Percentiles rank a stretch among this genome's conserved stretches.
Evolutionary conservation across 2,113 vertebrate genomes (phyloP).

Genomic region (Egretta garzetta): DNA sequence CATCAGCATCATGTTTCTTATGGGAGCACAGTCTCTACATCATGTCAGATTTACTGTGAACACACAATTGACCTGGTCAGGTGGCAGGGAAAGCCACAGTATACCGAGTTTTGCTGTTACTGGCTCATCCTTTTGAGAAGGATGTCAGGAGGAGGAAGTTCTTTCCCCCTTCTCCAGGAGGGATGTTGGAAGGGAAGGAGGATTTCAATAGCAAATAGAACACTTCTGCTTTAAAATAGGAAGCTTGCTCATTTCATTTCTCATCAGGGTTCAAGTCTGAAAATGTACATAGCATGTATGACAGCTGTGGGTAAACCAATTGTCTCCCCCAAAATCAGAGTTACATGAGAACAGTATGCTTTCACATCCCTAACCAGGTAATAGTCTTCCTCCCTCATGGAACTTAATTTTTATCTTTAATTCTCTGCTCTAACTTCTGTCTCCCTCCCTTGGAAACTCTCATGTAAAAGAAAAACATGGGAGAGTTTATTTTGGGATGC

Average conservation of each 20-base stretch:
- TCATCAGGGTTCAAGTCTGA: neutral
- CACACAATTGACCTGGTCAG: neutral
- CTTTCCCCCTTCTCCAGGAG: neutral
- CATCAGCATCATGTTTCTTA: neutral
- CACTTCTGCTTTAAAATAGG: neutral
- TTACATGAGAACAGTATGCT: neutral
- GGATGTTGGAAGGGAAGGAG: neutral
- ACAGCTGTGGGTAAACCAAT: neutral
- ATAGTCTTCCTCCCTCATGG: neutral
- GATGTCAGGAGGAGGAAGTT: neutral
- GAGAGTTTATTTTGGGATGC: neutral
- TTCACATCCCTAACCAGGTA: neutral
- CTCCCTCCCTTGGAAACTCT: neutral
- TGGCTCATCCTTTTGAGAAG: neutral
- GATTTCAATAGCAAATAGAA: neutral
- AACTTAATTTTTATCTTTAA: neutral
- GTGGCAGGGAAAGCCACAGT: neutral
- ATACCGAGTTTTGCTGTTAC: neutral
- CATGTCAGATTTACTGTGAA: neutral
- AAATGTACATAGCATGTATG: rapidly evolving
- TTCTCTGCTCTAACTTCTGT: neutral
- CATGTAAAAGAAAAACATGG: neutral
- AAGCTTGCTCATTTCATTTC: neutral
- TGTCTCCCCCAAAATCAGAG: neutral
- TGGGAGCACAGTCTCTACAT: rapidly evolving